Conservation (phyloP, 2,113 vertebrate species). For the Apodemus sylvaticus region DNA sequence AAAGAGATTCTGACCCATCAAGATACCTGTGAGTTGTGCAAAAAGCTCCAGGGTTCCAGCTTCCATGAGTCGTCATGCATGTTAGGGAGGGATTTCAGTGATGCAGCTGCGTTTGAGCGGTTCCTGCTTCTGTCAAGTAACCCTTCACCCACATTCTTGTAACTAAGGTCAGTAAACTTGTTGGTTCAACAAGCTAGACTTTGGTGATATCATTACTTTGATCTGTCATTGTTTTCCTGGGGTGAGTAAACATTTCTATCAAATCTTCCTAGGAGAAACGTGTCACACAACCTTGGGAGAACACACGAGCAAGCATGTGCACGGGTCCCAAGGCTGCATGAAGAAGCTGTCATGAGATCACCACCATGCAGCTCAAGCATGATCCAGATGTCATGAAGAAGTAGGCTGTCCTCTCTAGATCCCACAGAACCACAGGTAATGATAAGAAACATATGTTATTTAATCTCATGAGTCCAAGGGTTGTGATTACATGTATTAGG, state of each 20-base stretch:
- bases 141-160: neutral
- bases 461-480: neutral
- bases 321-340: neutral
- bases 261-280: neutral
- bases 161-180: neutral
- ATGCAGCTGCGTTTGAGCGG: neutral
- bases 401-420: neutral
- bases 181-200: neutral
- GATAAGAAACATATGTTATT: neutral
- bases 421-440: neutral
- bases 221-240: neutral
- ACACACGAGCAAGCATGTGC: accelerated
- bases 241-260: neutral
- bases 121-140: neutral
- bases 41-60: neutral
- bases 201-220: neutral
- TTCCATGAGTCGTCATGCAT: neutral
- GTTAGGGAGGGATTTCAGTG: neutral
- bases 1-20: neutral
- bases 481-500: accelerated
- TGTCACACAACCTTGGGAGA: neutral
- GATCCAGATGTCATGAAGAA: neutral
- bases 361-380: neutral
- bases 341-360: accelerated
- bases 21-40: neutral